Evolutionary conservation across 2,113 vertebrate species (phyloP), one percentile per base, ranked within the genome.

Genomic region (Hemiprocne comata): DNA sequence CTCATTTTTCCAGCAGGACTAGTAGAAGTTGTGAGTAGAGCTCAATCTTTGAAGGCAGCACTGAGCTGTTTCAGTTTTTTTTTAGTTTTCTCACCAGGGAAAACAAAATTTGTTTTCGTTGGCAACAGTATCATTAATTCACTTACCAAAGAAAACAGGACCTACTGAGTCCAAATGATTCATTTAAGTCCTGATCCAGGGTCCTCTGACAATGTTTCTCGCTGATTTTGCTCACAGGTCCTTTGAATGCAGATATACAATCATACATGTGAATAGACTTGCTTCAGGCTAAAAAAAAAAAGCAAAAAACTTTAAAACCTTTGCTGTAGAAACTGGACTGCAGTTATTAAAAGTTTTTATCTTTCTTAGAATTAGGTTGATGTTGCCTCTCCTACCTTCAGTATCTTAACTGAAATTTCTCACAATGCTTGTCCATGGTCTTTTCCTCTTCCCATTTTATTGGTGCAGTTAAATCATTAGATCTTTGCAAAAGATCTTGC

Each of bases 71-170:
- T 92, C 53, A 90, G 73, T 15, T 46, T 92, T 90, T 92, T 91
- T 80, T 64, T 55, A 60, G n/a, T 29, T 80, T 5, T 0, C 48
- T 80, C 1, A 33, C 94, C 91, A 95, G 64, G 83, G 42, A 94
- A 95, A 94, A 93, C 64, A 87, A 29, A 38, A 6, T 86, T 77
- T 84, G 88, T 79, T 93, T 92, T 95, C 44, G 38, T 95, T 96
- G 93, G 79, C 90, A 88, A n/a, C 24, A 53, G 38, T 65, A 28
- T 91, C 1, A 1, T 20, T 96, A 85, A 90, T 88, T 93, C 72
- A 64, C 75, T 94, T 90, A 90, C 82, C 51, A 93, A 94, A 92
- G 72, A 55, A 95, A 95, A 91, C 13, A 92, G 79, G 60, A 57
- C 6, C 1, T 65, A 33, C 34, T 74, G 57, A 84, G 69, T 67